Conservation (phyloP, 2,113 vertebrate genomes). For the Gavialis gangeticus region DNA sequence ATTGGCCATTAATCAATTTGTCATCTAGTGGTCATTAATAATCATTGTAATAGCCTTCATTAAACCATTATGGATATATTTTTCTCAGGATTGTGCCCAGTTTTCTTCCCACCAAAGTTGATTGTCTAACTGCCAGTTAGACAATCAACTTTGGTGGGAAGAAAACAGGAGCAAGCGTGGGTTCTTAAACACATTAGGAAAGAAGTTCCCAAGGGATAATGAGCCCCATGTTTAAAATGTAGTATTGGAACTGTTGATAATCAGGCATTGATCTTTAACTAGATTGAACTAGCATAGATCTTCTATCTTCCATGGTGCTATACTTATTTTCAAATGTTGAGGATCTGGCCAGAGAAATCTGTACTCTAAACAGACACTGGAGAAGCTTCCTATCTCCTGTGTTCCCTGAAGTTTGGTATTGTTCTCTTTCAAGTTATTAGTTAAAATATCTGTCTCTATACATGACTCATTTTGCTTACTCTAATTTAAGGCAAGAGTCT, state of each 20-base stretch:
- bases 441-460: slow-evolving; percentile 28
- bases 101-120: not conserved
- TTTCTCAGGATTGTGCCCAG: not conserved
- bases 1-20: not conserved
- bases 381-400: not conserved
- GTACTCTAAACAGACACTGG: not conserved
- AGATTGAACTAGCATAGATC: slow-evolving; percentile 7
- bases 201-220: not conserved
- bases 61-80: not conserved
- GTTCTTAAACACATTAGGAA: not conserved
- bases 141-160: not conserved
- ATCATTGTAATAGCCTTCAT: not conserved
- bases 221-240: not conserved
- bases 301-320: not conserved
- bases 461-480: not conserved
- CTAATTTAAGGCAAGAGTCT: slow-evolving; percentile 19
- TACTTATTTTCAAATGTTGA: not conserved
- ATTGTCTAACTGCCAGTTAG: not conserved
- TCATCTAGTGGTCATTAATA: not conserved
- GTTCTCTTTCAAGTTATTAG: slow-evolving; percentile 34
- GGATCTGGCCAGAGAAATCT: not conserved
- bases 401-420: not conserved
- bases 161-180: not conserved
- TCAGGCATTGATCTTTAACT: slow-evolving; percentile 24
- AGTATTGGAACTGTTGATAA: not conserved